Evolutionary conservation across 2,797 vertebrate genomes (phyloP).

Genomic region (Lepilemur septentrionalis): DNA sequence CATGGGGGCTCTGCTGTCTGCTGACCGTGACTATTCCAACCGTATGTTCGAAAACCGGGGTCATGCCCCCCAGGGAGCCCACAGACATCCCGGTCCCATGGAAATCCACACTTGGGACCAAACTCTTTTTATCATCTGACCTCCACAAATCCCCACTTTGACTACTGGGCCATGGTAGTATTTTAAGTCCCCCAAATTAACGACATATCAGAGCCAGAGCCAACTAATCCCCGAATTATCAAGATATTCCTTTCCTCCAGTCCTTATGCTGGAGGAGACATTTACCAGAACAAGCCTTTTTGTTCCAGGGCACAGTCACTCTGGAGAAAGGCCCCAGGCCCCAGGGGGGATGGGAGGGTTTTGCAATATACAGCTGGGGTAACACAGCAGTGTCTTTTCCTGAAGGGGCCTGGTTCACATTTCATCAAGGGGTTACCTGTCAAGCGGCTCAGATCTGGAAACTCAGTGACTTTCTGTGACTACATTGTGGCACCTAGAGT

Average conservation of each 20-base stretch:
- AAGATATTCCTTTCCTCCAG: too few relatives aligned
- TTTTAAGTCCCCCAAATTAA: not conserved
- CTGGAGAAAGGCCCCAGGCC: not conserved
- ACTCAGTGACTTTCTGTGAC: not conserved
- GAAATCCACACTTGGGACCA: not conserved
- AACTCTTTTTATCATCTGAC: not conserved
- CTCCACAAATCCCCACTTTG: not conserved
- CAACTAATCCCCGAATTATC: not conserved
- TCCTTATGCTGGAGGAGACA: not conserved
- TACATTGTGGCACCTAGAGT: not conserved
- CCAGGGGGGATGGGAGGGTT: not conserved
- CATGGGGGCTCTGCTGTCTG: rapidly evolving
- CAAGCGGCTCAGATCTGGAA: not conserved
- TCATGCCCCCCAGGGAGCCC: not conserved
- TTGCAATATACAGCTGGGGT: too few relatives aligned
- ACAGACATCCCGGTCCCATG: not conserved
- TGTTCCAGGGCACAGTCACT: not conserved
- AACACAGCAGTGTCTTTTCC: rapidly evolving
- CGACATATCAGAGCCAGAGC: not conserved
- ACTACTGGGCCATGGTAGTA: not conserved
- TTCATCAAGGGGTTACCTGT: not conserved
- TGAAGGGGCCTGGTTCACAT: not conserved
- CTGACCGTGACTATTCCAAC: not conserved
- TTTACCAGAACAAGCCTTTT: not conserved
- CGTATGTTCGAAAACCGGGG: not conserved